Conservation (phyloP, 1,140 invertebrate genomes). For the Drosophila simulans region DNA sequence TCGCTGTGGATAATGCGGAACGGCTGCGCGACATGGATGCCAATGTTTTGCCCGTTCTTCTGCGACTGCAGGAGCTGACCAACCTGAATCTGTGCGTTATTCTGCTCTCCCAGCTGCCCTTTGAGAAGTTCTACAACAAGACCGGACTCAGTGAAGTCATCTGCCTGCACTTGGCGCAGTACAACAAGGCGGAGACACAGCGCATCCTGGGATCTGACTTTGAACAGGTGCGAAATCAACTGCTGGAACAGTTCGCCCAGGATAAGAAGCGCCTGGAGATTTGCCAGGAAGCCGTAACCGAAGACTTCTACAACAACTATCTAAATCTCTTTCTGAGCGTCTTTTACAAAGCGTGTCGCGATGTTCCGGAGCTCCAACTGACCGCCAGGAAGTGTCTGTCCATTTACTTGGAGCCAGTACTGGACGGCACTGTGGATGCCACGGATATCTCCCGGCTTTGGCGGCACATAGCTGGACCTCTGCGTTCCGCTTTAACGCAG, state of each 20-base stretch:
- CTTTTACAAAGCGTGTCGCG: slow-evolving; percentile 92
- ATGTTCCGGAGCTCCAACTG: slow-evolving; percentile 91
- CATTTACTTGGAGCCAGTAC: slow-evolving; percentile 91
- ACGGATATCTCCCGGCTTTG: slow-evolving; percentile 90
- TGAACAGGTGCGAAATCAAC: slow-evolving; percentile 37
- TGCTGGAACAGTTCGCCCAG: slow-evolving; percentile 17
- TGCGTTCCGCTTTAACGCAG: slow-evolving; percentile 90
- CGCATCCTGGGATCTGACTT: slow-evolving; percentile 88
- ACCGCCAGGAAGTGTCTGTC: slow-evolving; percentile 89
- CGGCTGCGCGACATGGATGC: slow-evolving; percentile 89
- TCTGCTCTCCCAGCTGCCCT: slow-evolving; percentile 90
- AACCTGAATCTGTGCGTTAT: slow-evolving; percentile 90
- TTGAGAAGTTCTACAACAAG: slow-evolving; percentile 91
- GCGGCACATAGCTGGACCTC: slow-evolving; percentile 90
- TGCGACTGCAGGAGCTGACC: slow-evolving; percentile 90
- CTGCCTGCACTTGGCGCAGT: slow-evolving; percentile 92
- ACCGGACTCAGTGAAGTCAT: slow-evolving; percentile 90
- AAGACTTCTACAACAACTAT: slow-evolving; percentile 91
- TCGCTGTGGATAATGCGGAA: slow-evolving; percentile 93
- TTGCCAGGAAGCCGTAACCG: slow-evolving; percentile 51
- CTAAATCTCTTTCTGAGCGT: slow-evolving; percentile 92
- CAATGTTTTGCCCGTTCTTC: slow-evolving; percentile 89
- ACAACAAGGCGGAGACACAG: slow-evolving; percentile 91
- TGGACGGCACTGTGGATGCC: slow-evolving; percentile 86
- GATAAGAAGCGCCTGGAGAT: slow-evolving; percentile 31